These are phyloP conservation scores for Vanessa tameamea DNA, from an alignment of 1,140 invertebrate species.

Conservation along the genomic window DNA sequence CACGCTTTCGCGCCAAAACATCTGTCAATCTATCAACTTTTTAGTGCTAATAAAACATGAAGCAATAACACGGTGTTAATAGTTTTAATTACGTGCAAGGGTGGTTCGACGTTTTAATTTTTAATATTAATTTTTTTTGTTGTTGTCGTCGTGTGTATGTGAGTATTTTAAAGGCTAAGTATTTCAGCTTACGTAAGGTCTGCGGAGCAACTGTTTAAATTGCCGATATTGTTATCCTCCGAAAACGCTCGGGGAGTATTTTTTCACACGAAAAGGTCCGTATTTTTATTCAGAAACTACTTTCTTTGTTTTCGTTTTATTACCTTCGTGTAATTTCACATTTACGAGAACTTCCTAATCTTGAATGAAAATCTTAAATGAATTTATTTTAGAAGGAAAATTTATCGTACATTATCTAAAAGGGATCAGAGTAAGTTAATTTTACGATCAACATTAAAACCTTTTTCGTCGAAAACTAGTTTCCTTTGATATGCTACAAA, in stretches of 20 bases:
- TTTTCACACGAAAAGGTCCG: not conserved
- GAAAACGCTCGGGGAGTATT: not conserved
- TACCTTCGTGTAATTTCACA: constrained; percentile 2
- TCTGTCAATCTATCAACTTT: constrained; percentile 53
- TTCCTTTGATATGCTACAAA: not conserved
- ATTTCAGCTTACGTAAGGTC: constrained; percentile 19
- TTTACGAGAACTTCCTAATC: constrained; percentile 6
- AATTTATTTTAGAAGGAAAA: constrained; percentile 1
- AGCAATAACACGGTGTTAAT: constrained; percentile 66
- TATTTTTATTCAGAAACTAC: constrained; percentile 2
- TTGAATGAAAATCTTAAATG: constrained; percentile 13
- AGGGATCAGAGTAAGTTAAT: constrained; percentile 1
- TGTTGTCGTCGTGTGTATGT: constrained; percentile 44
- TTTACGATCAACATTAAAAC: constrained; percentile 4
- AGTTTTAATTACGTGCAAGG: constrained; percentile 52
- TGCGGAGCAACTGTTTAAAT: constrained; percentile 12
- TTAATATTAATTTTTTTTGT: constrained; percentile 36
- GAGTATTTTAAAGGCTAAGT: constrained; percentile 55
- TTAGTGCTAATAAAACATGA: constrained; percentile 47
- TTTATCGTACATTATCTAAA: constrained; percentile 8
- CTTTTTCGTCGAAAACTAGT: not conserved
- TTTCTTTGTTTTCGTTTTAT: constrained; percentile 5
- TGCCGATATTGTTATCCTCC: constrained; percentile 3
- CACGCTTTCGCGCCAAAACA: constrained; percentile 57
- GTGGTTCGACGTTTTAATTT: constrained; percentile 49